These are phyloP conservation scores for Cathartes aura DNA, from an alignment of 2,113 vertebrate genomes.

Conservation along the genomic window DNA sequence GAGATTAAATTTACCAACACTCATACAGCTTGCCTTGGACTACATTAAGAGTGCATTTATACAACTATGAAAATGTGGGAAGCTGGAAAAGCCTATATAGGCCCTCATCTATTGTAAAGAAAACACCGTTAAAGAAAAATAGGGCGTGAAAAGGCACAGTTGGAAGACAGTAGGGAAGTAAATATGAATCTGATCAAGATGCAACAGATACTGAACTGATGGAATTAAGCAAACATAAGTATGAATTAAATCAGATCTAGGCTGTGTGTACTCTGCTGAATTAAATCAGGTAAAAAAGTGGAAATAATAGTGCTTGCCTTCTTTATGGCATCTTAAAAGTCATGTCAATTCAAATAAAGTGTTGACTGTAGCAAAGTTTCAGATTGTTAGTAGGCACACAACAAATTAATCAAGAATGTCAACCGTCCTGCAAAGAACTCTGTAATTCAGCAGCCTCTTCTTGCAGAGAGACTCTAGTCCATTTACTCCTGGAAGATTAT, in stretches of 20 bases:
- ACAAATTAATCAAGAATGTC: background rate
- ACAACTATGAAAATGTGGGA: background rate
- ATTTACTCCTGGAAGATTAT: background rate
- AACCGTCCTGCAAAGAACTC: background rate
- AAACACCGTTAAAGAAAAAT: background rate
- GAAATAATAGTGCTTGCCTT: background rate
- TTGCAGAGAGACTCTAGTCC: background rate
- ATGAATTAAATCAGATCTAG: background rate
- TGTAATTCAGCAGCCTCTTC: background rate
- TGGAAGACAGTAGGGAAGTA: background rate
- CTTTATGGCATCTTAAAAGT: background rate
- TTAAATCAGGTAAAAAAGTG: background rate
- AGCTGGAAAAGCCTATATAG: background rate
- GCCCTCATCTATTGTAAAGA: background rate
- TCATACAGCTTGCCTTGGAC: background rate
- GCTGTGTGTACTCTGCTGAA: background rate
- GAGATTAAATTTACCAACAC: background rate
- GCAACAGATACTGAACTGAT: background rate
- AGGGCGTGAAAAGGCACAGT: background rate
- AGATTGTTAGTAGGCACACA: background rate
- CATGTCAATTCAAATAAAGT: background rate
- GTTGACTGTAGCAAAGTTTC: background rate
- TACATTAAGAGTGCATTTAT: background rate
- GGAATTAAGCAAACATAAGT: background rate
- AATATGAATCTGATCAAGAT: background rate